Evolutionary conservation across 2,113 vertebrate species (phyloP).

Genomic region (Microcebus jonahi): DNA sequence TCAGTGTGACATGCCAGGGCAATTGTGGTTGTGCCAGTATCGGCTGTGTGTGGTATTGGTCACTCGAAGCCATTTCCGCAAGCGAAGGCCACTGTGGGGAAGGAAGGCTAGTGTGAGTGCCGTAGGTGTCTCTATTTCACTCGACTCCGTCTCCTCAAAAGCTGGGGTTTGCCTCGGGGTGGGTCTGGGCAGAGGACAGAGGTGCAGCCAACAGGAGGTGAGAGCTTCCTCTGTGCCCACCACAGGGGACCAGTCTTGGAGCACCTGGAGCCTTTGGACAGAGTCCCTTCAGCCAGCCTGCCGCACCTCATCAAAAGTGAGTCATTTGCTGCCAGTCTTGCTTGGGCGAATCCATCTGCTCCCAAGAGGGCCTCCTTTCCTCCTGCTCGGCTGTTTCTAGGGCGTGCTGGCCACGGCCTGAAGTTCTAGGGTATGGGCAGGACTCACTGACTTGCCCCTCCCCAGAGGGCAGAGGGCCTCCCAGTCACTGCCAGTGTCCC

Average conservation of each 20-base stretch:
- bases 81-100: background rate
- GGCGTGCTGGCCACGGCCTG: background rate
- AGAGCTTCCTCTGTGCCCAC: constrained; percentile 59
- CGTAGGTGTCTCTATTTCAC: background rate
- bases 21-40: background rate
- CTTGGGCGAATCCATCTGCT: fast-evolving
- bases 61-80: background rate
- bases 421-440: fast-evolving
- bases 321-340: background rate
- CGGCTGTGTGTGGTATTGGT: constrained; percentile 32
- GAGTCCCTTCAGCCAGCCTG: constrained; percentile 94
- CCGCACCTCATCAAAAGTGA: constrained; percentile 97
- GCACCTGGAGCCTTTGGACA: constrained; percentile 93
- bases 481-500: fast-evolving
- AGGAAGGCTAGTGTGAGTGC: constrained; percentile 71
- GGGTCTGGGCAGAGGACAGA: background rate
- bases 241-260: constrained; percentile 92
- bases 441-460: fast-evolving
- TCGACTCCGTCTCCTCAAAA: background rate
- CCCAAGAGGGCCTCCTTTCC: background rate
- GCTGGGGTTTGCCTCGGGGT: background rate
- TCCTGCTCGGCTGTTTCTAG: background rate
- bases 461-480: background rate
- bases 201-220: fast-evolving
- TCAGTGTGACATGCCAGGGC: constrained; percentile 68